These are phyloP conservation scores for Saguinus midas DNA, from an alignment of 2,113 vertebrate species.

Conservation along the genomic window DNA sequence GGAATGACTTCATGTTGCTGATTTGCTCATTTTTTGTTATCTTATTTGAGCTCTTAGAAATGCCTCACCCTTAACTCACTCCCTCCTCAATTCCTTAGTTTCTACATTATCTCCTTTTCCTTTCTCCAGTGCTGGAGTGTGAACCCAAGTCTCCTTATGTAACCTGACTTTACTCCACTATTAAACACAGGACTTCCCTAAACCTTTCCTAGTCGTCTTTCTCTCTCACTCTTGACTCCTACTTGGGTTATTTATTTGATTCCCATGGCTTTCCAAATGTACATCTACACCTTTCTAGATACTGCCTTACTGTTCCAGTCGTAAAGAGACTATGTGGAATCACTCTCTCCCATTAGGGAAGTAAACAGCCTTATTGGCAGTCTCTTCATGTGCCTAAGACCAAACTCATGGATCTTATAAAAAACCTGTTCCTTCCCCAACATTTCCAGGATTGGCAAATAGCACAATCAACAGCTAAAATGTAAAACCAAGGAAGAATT, in stretches of 20 bases:
- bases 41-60: neutral
- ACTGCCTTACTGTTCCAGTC: neutral
- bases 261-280: neutral
- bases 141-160: neutral
- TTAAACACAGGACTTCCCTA: neutral
- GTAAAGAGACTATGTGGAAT: neutral
- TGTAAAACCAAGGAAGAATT: neutral
- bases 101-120: neutral
- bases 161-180: neutral
- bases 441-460: neutral
- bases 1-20: too few species aligned
- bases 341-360: too few species aligned
- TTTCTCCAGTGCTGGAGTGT: neutral
- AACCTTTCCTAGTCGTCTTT: neutral
- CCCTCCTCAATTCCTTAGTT: neutral
- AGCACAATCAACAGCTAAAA: neutral
- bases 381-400: neutral
- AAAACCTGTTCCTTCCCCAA: neutral
- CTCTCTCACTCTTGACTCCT: neutral
- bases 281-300: neutral
- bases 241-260: neutral
- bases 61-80: neutral
- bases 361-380: neutral
- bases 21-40: neutral
- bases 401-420: neutral